phyloP scores from a whole-genome alignment of 2,113 vertebrate species.

The Melanocharis versteri region DNA sequence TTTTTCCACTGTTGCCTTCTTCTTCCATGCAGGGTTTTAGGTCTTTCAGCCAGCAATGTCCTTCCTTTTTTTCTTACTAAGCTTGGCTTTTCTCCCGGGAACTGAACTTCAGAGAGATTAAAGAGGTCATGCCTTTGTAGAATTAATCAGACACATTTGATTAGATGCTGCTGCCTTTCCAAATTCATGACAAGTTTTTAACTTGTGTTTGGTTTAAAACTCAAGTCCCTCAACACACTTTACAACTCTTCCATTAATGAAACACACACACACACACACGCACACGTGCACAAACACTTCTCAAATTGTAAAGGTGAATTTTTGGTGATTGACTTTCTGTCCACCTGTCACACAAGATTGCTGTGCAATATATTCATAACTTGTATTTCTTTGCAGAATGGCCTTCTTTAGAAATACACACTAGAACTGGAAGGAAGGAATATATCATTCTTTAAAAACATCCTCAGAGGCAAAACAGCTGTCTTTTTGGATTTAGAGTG shows the following conservation, averaged over 20 bases:
- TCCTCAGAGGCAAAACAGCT: not conserved
- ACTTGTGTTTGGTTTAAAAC: not conserved
- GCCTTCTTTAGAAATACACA: not conserved
- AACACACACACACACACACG: not conserved
- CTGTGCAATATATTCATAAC: not conserved
- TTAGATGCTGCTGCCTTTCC: not conserved
- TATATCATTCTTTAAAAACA: not conserved
- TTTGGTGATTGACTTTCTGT: not conserved
- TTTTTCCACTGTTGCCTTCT: not conserved
- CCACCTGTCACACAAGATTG: not conserved
- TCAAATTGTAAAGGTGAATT: not conserved
- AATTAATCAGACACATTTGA: not conserved
- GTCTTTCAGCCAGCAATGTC: not conserved
- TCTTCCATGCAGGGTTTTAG: not conserved
- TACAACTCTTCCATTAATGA: not conserved
- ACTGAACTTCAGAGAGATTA: not conserved
- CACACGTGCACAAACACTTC: fast-evolving
- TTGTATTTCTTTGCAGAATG: not conserved
- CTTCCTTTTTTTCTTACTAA: constrained; percentile 2
- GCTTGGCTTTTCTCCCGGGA: not conserved
- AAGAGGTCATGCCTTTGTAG: not conserved
- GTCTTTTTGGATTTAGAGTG: not conserved
- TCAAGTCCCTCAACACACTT: not conserved
- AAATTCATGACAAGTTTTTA: not conserved
- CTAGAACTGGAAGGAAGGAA: not conserved